Evolutionary conservation across 1,140 invertebrate species (phyloP).

Genomic region (Zaprionus inermis): DNA sequence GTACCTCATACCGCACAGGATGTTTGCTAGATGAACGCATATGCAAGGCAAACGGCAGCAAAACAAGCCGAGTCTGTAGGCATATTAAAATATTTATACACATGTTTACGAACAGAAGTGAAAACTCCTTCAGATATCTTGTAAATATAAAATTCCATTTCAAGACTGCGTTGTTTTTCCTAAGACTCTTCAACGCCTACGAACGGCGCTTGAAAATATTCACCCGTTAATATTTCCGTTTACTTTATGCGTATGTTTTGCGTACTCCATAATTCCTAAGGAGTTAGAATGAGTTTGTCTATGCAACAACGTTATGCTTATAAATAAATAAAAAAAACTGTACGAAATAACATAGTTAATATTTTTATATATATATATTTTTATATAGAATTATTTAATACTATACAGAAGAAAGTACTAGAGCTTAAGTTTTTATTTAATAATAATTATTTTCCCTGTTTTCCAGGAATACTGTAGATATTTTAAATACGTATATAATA

Average conservation of each 20-base stretch:
- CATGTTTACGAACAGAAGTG: slow-evolving; percentile 16
- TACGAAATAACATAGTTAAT: no score
- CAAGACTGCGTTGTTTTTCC: slow-evolving; percentile 4
- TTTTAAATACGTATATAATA: no score
- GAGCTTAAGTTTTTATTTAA: no score
- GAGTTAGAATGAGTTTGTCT: neutral
- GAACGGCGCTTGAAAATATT: no score
- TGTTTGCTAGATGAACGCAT: slow-evolving; percentile 13
- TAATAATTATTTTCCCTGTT: no score
- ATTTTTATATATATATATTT: no score
- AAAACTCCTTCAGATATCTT: neutral
- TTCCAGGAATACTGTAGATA: no score
- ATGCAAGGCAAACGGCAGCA: no score
- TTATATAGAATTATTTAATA: no score
- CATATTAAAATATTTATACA: slow-evolving; percentile 53
- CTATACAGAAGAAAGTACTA: no score
- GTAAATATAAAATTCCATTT: slow-evolving; percentile 8
- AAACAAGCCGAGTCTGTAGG: slow-evolving; percentile 23
- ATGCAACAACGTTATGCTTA: no score
- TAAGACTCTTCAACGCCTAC: neutral
- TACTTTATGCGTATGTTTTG: neutral
- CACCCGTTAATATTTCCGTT: neutral
- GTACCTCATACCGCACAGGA: neutral
- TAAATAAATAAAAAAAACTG: no score
- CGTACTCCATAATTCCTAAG: neutral